These are phyloP conservation scores for Noctua comes DNA, from an alignment of 2,888 invertebrate genomes.

Conservation along the genomic window DNA sequence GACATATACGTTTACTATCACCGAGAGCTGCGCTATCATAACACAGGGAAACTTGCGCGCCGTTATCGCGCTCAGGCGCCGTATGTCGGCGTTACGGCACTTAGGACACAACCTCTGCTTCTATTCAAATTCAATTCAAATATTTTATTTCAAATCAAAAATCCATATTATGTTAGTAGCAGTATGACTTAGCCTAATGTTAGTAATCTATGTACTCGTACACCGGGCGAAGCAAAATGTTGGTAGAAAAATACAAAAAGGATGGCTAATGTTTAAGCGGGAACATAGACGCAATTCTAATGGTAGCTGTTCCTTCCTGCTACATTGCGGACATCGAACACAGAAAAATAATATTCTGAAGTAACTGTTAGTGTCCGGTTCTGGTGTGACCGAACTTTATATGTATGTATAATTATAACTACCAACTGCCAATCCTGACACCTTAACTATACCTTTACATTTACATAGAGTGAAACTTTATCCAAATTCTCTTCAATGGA, in stretches of 20 bases:
- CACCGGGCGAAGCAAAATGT: not conserved
- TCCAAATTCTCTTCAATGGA: not conserved
- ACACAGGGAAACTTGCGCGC: conserved; percentile 21
- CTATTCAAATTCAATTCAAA: no score
- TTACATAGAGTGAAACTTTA: not conserved
- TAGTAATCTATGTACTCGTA: not conserved
- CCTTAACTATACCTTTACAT: not conserved
- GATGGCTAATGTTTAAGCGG: not conserved
- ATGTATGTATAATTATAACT: not conserved
- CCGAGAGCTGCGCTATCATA: conserved; percentile 29
- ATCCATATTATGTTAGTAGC: no score
- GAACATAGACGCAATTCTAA: not conserved
- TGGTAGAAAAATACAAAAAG: not conserved
- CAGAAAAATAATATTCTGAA: not conserved
- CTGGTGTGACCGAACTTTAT: not conserved
- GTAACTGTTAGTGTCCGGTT: not conserved
- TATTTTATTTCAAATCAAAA: no score
- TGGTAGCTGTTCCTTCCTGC: not conserved
- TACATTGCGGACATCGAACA: not conserved
- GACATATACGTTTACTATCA: conserved; percentile 39
- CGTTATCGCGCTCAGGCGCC: conserved; percentile 21
- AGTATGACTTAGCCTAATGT: no score
- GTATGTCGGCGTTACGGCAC: conserved; percentile 18
- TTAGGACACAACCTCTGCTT: not conserved
- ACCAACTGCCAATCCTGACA: not conserved